Base-by-base conservation (phyloP, 1,140 invertebrate genomes). In the Vollenhovia emeryi region DNA sequence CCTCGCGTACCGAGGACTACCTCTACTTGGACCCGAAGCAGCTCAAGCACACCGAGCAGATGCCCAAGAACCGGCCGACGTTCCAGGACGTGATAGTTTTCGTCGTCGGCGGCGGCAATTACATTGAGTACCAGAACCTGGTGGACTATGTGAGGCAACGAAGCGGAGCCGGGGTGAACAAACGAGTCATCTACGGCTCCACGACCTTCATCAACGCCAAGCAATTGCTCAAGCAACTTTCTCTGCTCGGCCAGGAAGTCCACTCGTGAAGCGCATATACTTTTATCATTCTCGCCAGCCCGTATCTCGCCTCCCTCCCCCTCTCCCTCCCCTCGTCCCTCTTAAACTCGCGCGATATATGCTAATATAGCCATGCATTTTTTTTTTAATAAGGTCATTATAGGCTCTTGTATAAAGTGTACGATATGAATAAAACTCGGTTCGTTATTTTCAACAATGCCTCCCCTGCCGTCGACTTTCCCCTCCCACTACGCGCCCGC, bases 101-200 rank as follows among this genome's bases (percentile, higher is more conserved):
- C 94, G 96, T 99, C 69, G 98, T 99, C 40, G 99, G 99, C 71
- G 99, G 99, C 82, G 99, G 99, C 43, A 99, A 99, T 96, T 99
- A 99, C 93, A 99, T 99, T 90, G 99, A 99, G 95, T 99, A 99
- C 94, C 99, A 99, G 94, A 99, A 99, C 96, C 96, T 99, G 50
- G 96, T 98, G 45, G 99, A 99, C 94, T 99, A 99, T 94, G 97
- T 97, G 18, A 99, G 98, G 95, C 96, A 97, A 96, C 97, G 97
- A 93, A 96, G 97, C 92, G 96, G 96, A 90, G 97, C 96, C 91
- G 97, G 96, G 86, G 96, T 95, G 60, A 95, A 96, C 48, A 98
- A 98, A 94, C 96, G 97, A 92, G 97, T 99, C 64, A 97, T 99
- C 43, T 99, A 99, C 94, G 99, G 99, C 40, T 98, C 98, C 82